Conservation (phyloP, 2,113 vertebrate genomes). For the Pygoscelis antarcticus region DNA sequence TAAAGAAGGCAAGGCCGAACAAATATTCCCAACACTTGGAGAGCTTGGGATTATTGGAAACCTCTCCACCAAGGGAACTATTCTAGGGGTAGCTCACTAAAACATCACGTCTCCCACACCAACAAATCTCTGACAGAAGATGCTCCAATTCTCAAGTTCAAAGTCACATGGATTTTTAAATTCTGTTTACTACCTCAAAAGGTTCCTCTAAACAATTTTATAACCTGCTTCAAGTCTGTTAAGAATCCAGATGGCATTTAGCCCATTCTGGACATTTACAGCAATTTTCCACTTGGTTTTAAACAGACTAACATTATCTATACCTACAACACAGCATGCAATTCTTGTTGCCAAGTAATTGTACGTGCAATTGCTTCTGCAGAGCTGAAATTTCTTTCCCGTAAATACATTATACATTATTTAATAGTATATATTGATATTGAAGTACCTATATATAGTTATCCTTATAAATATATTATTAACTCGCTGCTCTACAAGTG, state of each 20-base stretch:
- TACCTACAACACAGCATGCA: neutral
- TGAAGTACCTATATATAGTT: slow-evolving; percentile 46
- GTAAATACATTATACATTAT: slow-evolving; percentile 64
- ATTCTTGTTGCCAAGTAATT: neutral
- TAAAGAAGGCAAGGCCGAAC: neutral
- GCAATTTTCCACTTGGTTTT: neutral
- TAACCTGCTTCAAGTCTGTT: neutral
- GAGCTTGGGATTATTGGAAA: too few relatives aligned
- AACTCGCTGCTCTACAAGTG: slow-evolving; percentile 4
- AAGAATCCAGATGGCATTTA: neutral
- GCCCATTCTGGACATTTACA: neutral
- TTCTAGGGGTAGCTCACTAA: neutral
- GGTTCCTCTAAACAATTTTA: slow-evolving; percentile 7
- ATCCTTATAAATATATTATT: slow-evolving; percentile 51
- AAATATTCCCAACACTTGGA: slow-evolving; percentile 13
- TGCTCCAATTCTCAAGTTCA: neutral
- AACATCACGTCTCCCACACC: neutral
- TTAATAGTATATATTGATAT: slow-evolving; percentile 50
- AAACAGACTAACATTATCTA: neutral
- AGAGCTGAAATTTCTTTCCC: slow-evolving; percentile 28
- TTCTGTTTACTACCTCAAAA: neutral
- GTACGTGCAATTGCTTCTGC: neutral
- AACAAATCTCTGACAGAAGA: neutral
- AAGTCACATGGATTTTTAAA: neutral
- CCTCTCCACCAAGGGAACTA: neutral